phyloP scores from a whole-genome alignment of 2,113 vertebrate species.

The Elanoides forficatus region DNA sequence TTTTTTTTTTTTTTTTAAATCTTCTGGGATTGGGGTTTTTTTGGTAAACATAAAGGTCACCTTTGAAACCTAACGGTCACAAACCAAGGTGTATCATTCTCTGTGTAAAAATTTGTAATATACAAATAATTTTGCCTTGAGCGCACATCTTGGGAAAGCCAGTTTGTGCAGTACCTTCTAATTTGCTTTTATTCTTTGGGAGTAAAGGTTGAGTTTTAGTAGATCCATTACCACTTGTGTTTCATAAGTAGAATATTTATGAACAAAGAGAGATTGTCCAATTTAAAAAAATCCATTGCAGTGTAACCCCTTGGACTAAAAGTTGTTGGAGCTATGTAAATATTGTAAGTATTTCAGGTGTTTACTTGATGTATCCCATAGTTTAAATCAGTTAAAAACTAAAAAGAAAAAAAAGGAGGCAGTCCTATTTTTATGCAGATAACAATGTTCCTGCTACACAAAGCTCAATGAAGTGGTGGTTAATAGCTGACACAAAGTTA shows the following conservation, averaged over 20 bases:
- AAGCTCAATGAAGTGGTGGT: not conserved
- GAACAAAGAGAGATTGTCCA: not conserved
- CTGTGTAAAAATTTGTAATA: not conserved
- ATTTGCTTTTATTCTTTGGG: not conserved
- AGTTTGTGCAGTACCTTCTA: not conserved
- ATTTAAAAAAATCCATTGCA: not conserved
- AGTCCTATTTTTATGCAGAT: not conserved
- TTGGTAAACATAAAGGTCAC: not conserved
- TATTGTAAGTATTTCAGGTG: not conserved
- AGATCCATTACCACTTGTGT: not conserved
- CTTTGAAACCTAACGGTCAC: not conserved
- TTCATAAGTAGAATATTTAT: not conserved
- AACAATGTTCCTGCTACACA: not conserved
- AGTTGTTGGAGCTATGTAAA: not conserved
- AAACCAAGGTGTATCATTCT: not conserved
- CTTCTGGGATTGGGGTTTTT: not conserved
- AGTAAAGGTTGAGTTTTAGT: not conserved
- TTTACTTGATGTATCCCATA: not conserved
- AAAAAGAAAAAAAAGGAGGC: not conserved
- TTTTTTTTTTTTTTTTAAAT: not conserved
- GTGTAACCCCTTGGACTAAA: not conserved
- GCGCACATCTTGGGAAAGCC: accelerated
- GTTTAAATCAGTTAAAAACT: not conserved
- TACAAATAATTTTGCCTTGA: not conserved
- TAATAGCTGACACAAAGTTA: not conserved